Conservation (phyloP, 1,140 invertebrate species). For the Lutraria rhynchaena region DNA sequence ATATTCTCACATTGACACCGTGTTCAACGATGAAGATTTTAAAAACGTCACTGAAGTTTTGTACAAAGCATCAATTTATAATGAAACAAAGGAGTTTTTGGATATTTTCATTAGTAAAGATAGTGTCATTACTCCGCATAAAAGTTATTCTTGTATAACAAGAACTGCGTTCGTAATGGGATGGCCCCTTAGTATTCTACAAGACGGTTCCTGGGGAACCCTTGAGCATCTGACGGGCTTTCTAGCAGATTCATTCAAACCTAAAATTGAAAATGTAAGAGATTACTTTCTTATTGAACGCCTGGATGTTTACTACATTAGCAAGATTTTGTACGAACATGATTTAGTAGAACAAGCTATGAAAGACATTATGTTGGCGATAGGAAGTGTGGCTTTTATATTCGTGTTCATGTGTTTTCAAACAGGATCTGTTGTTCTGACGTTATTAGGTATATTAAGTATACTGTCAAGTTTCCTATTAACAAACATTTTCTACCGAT, state of each 20-base stretch:
- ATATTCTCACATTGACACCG: constrained; percentile 33
- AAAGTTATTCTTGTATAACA: constrained; percentile 17
- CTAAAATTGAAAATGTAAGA: constrained; percentile 38
- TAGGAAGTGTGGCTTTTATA: constrained; percentile 65
- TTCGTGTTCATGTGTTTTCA: constrained; percentile 63
- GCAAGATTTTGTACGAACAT: constrained; percentile 49
- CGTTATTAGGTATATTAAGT: constrained; percentile 56
- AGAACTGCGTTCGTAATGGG: constrained; percentile 36
- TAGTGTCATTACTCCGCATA: constrained; percentile 13
- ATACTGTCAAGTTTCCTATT: constrained; percentile 73
- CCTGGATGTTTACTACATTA: constrained; percentile 52
- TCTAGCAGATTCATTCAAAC: constrained; percentile 42
- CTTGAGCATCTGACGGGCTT: constrained; percentile 21
- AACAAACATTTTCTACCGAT: constrained; percentile 75
- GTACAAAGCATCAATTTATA: constrained; percentile 43
- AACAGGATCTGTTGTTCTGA: constrained; percentile 58
- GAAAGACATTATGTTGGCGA: constrained; percentile 57
- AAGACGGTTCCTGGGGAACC: not conserved
- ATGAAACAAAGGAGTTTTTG: constrained; percentile 45
- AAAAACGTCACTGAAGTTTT: constrained; percentile 42
- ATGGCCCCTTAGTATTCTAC: constrained; percentile 31
- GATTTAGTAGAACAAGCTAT: constrained; percentile 58
- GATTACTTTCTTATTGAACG: constrained; percentile 27
- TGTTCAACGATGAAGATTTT: constrained; percentile 51
- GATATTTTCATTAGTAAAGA: constrained; percentile 57